Percentiles rank a stretch among this genome's conserved stretches.
phyloP scores from a whole-genome alignment of 2,113 vertebrate genomes.

The Heteronetta atricapilla region DNA sequence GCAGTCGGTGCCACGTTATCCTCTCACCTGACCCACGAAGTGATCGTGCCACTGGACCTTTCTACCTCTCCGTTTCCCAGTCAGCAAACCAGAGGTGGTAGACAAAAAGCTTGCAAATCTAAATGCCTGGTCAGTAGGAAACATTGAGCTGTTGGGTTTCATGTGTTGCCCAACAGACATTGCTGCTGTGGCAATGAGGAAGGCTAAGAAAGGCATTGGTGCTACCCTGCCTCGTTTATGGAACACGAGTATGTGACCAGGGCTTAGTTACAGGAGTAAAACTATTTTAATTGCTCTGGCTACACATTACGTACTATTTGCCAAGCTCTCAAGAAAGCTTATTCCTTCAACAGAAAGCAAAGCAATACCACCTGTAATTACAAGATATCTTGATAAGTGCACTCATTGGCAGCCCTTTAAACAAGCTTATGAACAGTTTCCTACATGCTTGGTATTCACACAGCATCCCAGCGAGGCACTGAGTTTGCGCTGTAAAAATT shows the following conservation, averaged over 20 bases:
- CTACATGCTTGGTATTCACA: not conserved
- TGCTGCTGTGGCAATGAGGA: not conserved
- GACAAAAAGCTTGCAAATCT: not conserved
- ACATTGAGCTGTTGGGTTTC: not conserved
- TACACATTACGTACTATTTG: not conserved
- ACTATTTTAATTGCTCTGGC: not conserved
- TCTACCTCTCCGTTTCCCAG: not conserved
- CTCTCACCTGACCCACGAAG: fast-evolving
- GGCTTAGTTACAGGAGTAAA: not conserved
- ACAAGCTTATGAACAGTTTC: not conserved
- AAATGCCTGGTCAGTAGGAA: not conserved
- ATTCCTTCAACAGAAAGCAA: not conserved
- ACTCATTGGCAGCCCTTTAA: not conserved
- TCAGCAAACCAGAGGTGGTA: not conserved
- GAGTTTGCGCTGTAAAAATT: slow-evolving; percentile 28
- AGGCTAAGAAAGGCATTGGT: fast-evolving
- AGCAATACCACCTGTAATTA: not conserved
- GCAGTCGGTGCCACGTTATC: not conserved
- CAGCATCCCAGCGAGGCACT: not conserved
- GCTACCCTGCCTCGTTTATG: not conserved
- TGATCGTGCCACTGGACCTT: not conserved
- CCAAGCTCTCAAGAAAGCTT: not conserved
- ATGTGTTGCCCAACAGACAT: not conserved
- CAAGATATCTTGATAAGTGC: not conserved
- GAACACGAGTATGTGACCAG: not conserved